phyloP scores from a whole-genome alignment of 2,888 invertebrate genomes.

The Torymus auratus region DNA sequence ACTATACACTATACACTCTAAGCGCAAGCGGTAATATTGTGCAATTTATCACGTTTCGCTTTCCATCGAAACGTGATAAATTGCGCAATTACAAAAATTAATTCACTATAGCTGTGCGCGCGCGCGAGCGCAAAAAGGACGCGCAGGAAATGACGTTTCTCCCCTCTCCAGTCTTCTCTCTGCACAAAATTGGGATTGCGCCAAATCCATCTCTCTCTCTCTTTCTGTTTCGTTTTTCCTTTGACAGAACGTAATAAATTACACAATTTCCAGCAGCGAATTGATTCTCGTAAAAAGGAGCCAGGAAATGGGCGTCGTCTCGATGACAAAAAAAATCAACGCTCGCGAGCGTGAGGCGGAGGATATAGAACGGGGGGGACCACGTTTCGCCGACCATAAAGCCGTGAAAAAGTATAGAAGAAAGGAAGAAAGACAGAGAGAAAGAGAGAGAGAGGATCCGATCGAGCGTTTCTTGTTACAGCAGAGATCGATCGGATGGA shows the following conservation, averaged over 20 bases:
- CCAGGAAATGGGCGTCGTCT: constrained; percentile 24
- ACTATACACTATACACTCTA: too few species aligned
- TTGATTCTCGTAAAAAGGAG: constrained; percentile 38
- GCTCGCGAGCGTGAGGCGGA: background rate
- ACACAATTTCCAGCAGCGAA: constrained; percentile 31
- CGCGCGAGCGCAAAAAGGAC: background rate
- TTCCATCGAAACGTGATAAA: background rate
- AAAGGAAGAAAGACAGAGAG: background rate
- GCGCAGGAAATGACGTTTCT: constrained; percentile 31
- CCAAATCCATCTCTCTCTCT: constrained; percentile 15
- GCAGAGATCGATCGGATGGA: constrained; percentile 39
- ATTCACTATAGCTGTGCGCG: background rate
- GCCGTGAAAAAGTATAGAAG: background rate
- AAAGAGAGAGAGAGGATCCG: constrained; percentile 19
- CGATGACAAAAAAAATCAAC: background rate
- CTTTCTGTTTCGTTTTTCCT: background rate
- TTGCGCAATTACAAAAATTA: constrained; percentile 22
- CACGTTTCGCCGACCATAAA: too few species aligned
- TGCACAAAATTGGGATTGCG: constrained; percentile 8
- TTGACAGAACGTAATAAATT: constrained; percentile 37
- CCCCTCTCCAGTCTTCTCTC: too few species aligned
- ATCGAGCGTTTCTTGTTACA: constrained; percentile 49
- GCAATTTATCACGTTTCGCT: constrained; percentile 2
- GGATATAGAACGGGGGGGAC: background rate
- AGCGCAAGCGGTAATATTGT: background rate